These are phyloP conservation scores for Abrostola tripartita DNA, from an alignment of 2,888 invertebrate genomes.

Conservation along the genomic window DNA sequence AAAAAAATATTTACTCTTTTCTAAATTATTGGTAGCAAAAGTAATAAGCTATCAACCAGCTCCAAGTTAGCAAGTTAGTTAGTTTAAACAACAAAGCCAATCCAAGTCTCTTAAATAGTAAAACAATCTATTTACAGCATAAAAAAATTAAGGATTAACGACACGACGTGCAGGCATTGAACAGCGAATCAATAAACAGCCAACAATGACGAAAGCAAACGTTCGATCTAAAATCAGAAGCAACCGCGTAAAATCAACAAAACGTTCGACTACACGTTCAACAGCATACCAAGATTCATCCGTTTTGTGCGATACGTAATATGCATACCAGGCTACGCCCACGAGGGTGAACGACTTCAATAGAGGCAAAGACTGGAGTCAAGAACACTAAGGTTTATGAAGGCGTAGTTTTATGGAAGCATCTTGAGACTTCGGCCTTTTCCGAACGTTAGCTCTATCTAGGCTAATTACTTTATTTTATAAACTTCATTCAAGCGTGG, in stretches of 20 bases:
- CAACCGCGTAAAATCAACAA: constrained; percentile 51
- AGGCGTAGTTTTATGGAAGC: constrained; percentile 24
- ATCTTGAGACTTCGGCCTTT: constrained; percentile 14
- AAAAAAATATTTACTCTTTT: no score
- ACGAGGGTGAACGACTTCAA: constrained; percentile 55
- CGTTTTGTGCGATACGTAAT: constrained; percentile 35
- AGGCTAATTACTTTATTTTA: constrained; percentile 15
- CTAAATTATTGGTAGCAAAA: no score
- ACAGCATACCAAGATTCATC: constrained; percentile 18
- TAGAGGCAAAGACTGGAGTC: constrained; percentile 31
- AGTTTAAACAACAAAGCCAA: no score
- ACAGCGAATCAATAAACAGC: constrained; percentile 20
- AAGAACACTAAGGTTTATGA: constrained; percentile 37
- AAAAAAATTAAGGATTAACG: neutral
- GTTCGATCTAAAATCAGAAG: constrained; percentile 49
- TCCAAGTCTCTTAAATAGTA: no score
- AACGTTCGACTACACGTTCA: constrained; percentile 9
- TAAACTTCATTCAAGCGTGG: constrained; percentile 10
- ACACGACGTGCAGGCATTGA: neutral
- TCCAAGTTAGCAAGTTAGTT: no score
- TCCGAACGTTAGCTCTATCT: constrained; percentile 8
- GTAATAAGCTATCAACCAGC: no score
- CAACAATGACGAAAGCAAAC: constrained; percentile 48
- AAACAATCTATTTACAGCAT: neutral
- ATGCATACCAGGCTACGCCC: constrained; percentile 50